Percentiles rank a stretch among this genome's conserved stretches.
Evolutionary conservation across 2,888 invertebrate genomes (phyloP).

Genomic region (Alcis repandata): DNA sequence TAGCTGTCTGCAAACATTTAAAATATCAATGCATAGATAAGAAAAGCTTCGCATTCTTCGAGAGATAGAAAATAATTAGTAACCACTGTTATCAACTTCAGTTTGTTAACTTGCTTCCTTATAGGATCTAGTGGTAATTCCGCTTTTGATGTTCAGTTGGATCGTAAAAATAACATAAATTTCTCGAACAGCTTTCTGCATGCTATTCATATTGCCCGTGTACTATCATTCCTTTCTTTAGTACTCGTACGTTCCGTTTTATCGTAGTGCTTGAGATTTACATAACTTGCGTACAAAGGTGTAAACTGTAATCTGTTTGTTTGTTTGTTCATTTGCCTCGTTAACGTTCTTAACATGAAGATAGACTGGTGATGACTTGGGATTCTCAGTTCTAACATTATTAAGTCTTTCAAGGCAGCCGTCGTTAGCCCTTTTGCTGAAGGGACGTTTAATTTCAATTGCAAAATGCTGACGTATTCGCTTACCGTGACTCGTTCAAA

Average conservation of each 20-base stretch:
- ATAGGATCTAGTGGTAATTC: conserved; percentile 1
- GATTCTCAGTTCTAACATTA: not conserved
- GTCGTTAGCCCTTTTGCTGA: not conserved
- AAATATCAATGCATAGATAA: not conserved
- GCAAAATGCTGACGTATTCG: conserved; percentile 50
- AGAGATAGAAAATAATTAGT: not conserved
- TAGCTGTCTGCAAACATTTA: not conserved
- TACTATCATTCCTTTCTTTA: conserved; percentile 16
- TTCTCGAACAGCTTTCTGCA: conserved; percentile 14
- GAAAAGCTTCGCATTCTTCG: not conserved
- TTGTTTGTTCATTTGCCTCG: conserved; percentile 11
- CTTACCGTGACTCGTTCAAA: conserved; percentile 56
- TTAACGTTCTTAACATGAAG: conserved; percentile 1
- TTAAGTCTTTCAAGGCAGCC: not conserved
- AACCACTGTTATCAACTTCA: not conserved
- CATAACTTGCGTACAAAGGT: conserved; percentile 14
- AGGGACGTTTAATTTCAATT: conserved; percentile 2
- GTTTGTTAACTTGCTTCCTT: conserved; percentile 10
- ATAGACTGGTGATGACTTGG: not conserved
- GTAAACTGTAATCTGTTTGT: conserved; percentile 23
- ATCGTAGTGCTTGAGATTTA: conserved; percentile 23
- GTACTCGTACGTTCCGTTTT: conserved; percentile 19
- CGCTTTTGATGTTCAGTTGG: conserved; percentile 3
- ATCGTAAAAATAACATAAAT: conserved; percentile 21
- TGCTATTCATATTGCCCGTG: conserved; percentile 9